Conservation (phyloP, 2,113 vertebrate genomes). For the Sisor rabdophorus region DNA sequence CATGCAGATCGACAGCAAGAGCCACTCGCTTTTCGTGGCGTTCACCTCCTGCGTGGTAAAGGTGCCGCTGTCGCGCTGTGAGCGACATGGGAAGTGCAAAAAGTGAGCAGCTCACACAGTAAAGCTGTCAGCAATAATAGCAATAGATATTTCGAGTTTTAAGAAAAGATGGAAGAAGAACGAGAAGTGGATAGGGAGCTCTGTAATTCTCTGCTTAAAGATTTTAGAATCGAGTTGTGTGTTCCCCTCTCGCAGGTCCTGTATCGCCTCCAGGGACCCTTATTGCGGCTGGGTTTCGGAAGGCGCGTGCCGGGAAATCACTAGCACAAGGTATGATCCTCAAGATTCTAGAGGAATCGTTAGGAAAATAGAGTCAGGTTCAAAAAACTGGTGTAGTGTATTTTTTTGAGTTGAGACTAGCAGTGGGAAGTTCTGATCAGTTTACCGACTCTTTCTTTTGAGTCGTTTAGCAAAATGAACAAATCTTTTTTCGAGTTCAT, state of each 20-base stretch:
- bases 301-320: slow-evolving; percentile 78
- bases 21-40: slow-evolving; percentile 80
- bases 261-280: slow-evolving; percentile 93
- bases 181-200: not conserved
- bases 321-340: slow-evolving; percentile 74
- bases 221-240: not conserved
- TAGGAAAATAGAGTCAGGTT: too few species aligned
- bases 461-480: too few species aligned
- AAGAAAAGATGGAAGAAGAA: not conserved
- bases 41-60: slow-evolving; percentile 92
- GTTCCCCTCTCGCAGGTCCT: slow-evolving; percentile 74
- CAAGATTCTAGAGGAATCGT: too few species aligned
- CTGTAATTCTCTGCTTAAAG: not conserved
- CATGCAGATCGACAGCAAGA: slow-evolving; percentile 86
- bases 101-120: slow-evolving; percentile 68
- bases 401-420: not conserved
- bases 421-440: too few species aligned
- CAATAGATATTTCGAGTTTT: not conserved
- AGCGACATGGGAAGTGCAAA: slow-evolving; percentile 88
- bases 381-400: not conserved
- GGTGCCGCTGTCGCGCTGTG: slow-evolving; percentile 89
- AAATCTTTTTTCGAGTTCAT: too few species aligned
- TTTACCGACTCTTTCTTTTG: too few species aligned
- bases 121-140: not conserved
- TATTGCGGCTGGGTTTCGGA: slow-evolving; percentile 95